Percentiles rank a stretch among this genome's conserved stretches.
phyloP scores from a whole-genome alignment of 2,113 vertebrate species.

The Scortum barcoo region DNA sequence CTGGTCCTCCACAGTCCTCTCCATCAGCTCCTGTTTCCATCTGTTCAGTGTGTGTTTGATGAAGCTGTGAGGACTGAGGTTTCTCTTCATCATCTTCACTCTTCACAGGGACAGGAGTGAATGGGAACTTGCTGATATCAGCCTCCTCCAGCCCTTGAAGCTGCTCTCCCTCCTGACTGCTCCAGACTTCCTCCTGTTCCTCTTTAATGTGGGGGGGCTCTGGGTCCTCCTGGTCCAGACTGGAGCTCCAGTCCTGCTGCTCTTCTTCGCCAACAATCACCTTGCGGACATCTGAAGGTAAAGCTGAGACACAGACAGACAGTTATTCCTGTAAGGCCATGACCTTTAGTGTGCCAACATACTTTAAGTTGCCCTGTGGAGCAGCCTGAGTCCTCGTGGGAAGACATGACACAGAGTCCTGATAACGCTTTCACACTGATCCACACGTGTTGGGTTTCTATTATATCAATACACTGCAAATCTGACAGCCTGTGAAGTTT shows the following conservation, averaged over 20 bases:
- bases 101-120: conserved; percentile 13
- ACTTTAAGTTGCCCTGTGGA: too few species aligned
- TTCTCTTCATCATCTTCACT: conserved; percentile 29
- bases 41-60: neutral
- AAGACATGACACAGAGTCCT: too few species aligned
- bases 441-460: too few species aligned
- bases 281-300: neutral
- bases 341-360: too few species aligned
- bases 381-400: too few species aligned
- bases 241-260: conserved; percentile 1
- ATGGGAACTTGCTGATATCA: neutral
- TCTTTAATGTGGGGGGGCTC: conserved; percentile 20
- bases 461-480: too few species aligned
- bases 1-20: conserved; percentile 14
- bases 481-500: too few species aligned
- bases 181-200: conserved; percentile 29
- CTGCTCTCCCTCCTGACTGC: conserved; percentile 1
- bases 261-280: neutral
- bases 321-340: too few species aligned
- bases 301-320: neutral
- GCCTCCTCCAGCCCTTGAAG: neutral
- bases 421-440: too few species aligned
- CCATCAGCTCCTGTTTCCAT: neutral
- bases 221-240: neutral
- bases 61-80: conserved; percentile 24